Base-by-base conservation (phyloP, 2,797 vertebrate genomes). In the Enteromius viviparus region DNA sequence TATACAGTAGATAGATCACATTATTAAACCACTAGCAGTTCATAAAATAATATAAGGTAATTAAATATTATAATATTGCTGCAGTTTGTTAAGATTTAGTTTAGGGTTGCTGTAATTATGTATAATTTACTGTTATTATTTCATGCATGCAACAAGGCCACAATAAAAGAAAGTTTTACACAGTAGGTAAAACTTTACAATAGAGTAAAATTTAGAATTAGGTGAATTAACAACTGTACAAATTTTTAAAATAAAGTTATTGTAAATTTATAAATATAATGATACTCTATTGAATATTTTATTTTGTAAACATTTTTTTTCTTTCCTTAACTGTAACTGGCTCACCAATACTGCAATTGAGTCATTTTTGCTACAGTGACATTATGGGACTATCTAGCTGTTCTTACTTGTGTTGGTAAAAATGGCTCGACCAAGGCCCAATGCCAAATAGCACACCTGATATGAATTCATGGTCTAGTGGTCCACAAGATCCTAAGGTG, bases 391-490 rank as follows among this genome's bases (percentile, higher is more conserved):
- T 11, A 74, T 34, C 11, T 72, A 32, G 26, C 45, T 72, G 15
- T 49, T 71, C 9, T 19, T 49, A 29, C 23, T 72, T 32, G 4
- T 32, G 29, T 32, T 32, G 47, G 17, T 34, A 74, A 72, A 72
- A 72, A 21, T 51, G 4, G 10, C 17, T 72, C 2, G 7, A 51
- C 9, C 19, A 51, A 72, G 70, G 17, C 47, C 45, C 70, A 51
- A 2, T 53, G 29, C 17, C 26, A 74, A 74, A 53, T 53, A 29
- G 17, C 47, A 34, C 17, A 34, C 29, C 51, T 21, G 29, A n/a
- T 53, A 74, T 74, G 29, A 53, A 74, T 74, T 21, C 51, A 29
- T 74, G 29, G 70, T 53, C 70, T 34, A 11, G 70, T 53, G 47
- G 26, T 53, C 70, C 47, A 51, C 8, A 12, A 51, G 70, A 74